Evolutionary conservation across 2,888 invertebrate species (phyloP).

Genomic region (Macrosoma leucophasiata): DNA sequence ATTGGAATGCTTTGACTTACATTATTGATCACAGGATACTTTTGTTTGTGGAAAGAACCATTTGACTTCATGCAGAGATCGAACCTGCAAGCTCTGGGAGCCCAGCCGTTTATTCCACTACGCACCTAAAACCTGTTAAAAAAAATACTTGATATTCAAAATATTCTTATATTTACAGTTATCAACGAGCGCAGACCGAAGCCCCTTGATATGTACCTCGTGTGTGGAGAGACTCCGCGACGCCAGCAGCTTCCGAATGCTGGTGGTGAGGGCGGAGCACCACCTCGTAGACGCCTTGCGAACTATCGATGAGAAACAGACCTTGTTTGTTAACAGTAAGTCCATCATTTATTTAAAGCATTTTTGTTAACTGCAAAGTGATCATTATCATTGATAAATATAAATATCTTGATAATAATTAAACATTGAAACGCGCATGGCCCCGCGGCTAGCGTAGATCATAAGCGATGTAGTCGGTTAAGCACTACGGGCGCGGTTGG

Average conservation of each 20-base stretch:
- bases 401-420: not conserved
- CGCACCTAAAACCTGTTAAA: not conserved
- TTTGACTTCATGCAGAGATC: no score
- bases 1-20: not conserved
- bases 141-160: not conserved
- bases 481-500: no score
- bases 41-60: no score
- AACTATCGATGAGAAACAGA: conserved; percentile 34
- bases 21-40: not conserved
- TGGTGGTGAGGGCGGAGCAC: conserved; percentile 41
- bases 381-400: no score
- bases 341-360: not conserved
- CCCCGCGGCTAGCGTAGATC: no score
- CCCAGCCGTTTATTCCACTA: not conserved
- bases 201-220: conserved; percentile 39
- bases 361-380: no score
- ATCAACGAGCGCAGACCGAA: conserved; percentile 33
- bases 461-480: no score
- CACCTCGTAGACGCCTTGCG: conserved; percentile 33
- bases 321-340: conserved; percentile 44
- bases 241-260: conserved; percentile 42
- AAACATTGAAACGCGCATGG: not conserved
- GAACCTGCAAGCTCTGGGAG: no score
- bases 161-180: conserved; percentile 35
- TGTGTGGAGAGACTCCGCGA: conserved; percentile 44